Conservation (phyloP, 2,797 vertebrate species). For the Helarctos malayanus region DNA sequence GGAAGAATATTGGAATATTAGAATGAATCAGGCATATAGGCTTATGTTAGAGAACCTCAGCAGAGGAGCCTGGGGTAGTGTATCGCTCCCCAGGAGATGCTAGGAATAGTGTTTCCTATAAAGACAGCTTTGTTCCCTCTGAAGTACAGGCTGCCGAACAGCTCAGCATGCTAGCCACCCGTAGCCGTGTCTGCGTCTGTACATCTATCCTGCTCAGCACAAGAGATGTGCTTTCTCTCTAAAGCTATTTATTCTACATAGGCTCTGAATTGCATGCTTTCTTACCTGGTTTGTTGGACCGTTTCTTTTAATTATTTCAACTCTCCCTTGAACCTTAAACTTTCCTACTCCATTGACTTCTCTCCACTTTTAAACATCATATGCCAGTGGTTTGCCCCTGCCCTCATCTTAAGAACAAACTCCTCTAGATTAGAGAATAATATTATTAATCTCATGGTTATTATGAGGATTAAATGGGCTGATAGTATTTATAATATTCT, state of each 20-base stretch:
- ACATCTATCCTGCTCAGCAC: neutral
- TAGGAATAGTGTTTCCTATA: neutral
- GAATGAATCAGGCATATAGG: neutral
- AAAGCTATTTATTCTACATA: neutral
- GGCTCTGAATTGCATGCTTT: neutral
- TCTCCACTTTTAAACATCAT: neutral
- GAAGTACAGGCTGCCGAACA: neutral
- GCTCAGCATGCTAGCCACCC: neutral
- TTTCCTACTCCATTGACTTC: neutral
- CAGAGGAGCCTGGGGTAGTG: neutral
- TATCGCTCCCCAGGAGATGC: neutral
- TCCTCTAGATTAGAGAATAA: neutral
- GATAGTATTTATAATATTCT: neutral
- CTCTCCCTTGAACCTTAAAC: neutral
- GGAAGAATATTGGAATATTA: neutral
- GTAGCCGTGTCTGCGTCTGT: neutral
- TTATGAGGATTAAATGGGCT: constrained; percentile 6
- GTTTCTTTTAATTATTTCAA: neutral
- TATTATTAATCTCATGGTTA: neutral
- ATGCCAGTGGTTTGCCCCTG: neutral
- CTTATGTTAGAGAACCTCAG: neutral
- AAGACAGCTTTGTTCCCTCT: neutral
- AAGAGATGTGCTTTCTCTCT: neutral
- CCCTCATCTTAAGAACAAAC: neutral
- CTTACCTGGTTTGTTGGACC: neutral